These are phyloP conservation scores for Mya arenaria DNA, from an alignment of 1,140 invertebrate genomes.

Conservation along the genomic window DNA sequence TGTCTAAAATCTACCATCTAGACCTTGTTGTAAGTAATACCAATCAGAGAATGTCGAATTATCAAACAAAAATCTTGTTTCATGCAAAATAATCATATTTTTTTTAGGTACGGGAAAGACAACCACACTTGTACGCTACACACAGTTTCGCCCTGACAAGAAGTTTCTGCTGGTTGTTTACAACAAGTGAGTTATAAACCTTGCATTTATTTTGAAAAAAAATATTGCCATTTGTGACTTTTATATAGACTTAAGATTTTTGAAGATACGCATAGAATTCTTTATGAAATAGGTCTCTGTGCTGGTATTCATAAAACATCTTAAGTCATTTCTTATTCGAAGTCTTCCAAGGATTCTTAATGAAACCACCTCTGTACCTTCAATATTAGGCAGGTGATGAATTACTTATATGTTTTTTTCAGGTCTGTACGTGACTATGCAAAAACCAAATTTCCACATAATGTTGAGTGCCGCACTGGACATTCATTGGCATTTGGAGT, in stretches of 20 bases:
- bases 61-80: too few species aligned
- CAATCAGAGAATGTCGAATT: too few species aligned
- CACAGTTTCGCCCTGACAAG: constrained; percentile 75
- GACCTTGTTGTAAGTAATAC: too few species aligned
- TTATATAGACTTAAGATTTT: too few species aligned
- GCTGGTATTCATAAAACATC: too few species aligned
- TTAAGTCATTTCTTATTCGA: neutral
- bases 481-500: constrained; percentile 77
- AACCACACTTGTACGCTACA: constrained; percentile 79
- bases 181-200: constrained; percentile 81
- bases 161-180: constrained; percentile 80
- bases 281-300: too few species aligned
- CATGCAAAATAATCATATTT: neutral
- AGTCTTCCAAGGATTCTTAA: neutral
- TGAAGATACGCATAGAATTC: too few species aligned
- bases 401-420: constrained; percentile 10
- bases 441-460: constrained; percentile 76
- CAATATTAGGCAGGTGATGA: neutral
- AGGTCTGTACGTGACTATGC: constrained; percentile 79
- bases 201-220: too few species aligned
- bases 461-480: constrained; percentile 79
- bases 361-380: neutral
- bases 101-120: constrained; percentile 82
- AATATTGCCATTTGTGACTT: too few species aligned
- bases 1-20: too few species aligned